Conservation (phyloP, 2,113 vertebrate species). For the Dryoscopus gambensis region DNA sequence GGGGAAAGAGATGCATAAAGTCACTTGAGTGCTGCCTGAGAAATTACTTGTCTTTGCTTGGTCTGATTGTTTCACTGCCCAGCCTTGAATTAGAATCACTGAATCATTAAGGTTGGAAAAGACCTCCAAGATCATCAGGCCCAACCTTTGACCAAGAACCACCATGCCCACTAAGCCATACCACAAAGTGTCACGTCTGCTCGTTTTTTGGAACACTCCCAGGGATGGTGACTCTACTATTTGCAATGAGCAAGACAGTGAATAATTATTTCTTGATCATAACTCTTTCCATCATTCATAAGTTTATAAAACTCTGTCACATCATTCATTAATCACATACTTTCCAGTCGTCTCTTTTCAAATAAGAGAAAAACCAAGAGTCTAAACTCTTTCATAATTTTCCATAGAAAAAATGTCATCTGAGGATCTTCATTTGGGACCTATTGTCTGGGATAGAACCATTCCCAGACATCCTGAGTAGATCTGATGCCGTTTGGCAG, state of each 20-base stretch:
- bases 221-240: neutral
- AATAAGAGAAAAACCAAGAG: neutral
- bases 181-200: too few relatives aligned
- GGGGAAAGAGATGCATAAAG: neutral
- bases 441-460: neutral
- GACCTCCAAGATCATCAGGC: neutral
- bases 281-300: neutral
- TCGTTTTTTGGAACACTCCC: fast-evolving
- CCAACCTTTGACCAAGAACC: neutral
- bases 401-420: neutral
- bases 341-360: neutral
- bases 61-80: neutral
- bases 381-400: neutral
- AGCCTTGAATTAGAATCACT: neutral
- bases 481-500: neutral
- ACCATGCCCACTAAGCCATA: neutral
- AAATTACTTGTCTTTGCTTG: neutral
- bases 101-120: neutral
- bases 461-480: neutral
- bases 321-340: neutral
- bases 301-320: neutral
- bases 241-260: neutral
- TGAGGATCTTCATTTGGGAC: neutral
- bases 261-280: neutral
- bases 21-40: neutral